These are phyloP conservation scores for Sesamia inferens DNA, from an alignment of 2,888 invertebrate genomes.

Conservation along the genomic window DNA sequence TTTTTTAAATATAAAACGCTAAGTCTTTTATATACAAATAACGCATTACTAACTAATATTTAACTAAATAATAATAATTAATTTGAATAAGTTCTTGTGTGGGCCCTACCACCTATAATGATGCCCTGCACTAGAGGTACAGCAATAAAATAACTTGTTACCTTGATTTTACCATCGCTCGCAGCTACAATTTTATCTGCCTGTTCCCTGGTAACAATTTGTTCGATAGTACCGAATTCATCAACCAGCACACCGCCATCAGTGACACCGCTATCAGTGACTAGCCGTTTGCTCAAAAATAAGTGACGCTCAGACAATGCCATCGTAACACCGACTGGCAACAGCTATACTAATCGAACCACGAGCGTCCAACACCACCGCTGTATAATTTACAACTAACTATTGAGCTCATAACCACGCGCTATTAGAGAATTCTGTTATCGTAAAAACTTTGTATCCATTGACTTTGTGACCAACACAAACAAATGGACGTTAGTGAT, in stretches of 20 bases:
- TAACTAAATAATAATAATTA: too few relatives aligned
- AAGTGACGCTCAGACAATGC: conserved; percentile 76
- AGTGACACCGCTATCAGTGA: conserved; percentile 86
- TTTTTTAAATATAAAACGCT: neutral
- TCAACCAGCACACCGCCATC: conserved; percentile 91
- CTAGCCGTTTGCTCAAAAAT: conserved; percentile 87
- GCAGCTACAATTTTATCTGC: conserved; percentile 85
- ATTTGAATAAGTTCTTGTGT: conserved; percentile 9
- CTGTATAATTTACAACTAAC: conserved; percentile 66
- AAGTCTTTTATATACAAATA: neutral
- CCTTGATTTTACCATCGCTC: conserved; percentile 87
- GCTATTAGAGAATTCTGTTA: conserved; percentile 54
- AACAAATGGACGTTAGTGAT: conserved; percentile 57
- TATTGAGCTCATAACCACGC: conserved; percentile 55
- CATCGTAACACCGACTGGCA: conserved; percentile 65
- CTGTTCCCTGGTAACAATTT: conserved; percentile 86
- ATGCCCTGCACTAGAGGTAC: neutral
- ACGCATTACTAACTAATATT: neutral
- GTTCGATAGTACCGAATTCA: conserved; percentile 89
- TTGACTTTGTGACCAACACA: conserved; percentile 45
- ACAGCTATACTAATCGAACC: conserved; percentile 45
- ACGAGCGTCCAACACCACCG: conserved; percentile 65
- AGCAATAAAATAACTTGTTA: conserved; percentile 62
- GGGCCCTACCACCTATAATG: too few relatives aligned
- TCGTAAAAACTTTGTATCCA: conserved; percentile 54